phyloP scores from a whole-genome alignment of 2,113 vertebrate species.

The Saccopteryx leptura region DNA sequence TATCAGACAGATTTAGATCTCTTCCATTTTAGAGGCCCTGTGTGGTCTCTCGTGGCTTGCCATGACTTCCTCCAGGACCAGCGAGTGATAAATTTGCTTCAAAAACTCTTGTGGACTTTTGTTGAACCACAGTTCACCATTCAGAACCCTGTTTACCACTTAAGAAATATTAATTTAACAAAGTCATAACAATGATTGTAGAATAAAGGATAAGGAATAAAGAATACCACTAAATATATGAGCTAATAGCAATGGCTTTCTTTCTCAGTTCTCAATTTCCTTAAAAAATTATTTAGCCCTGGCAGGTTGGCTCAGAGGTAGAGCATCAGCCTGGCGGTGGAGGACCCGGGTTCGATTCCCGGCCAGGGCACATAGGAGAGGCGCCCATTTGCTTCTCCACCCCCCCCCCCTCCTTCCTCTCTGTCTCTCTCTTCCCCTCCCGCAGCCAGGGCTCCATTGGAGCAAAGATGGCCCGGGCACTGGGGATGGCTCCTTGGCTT shows the following conservation, averaged over 20 bases:
- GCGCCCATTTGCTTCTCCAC: too few relatives aligned
- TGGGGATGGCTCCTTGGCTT: too few relatives aligned
- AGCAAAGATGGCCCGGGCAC: too few relatives aligned
- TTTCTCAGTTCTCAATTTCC: background rate
- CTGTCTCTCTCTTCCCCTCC: too few relatives aligned
- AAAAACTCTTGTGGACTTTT: background rate
- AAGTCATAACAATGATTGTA: background rate
- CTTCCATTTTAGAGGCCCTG: background rate
- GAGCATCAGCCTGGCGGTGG: too few relatives aligned
- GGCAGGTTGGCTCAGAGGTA: too few relatives aligned
- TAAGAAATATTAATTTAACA: background rate
- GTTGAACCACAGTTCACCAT: background rate
- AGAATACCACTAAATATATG: background rate
- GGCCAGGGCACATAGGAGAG: too few relatives aligned
- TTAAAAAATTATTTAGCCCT: slow-evolving; percentile 7
- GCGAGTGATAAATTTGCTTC: background rate
- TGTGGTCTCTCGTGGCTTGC: background rate
- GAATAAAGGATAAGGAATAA: background rate
- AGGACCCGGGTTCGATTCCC: too few relatives aligned
- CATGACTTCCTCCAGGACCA: background rate
- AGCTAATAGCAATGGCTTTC: background rate
- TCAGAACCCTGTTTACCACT: background rate
- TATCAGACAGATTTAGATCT: background rate
- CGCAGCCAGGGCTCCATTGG: too few relatives aligned
- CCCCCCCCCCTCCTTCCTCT: too few relatives aligned